phyloP scores from a whole-genome alignment of 1,140 invertebrate genomes.

The Anoplophora glabripennis region DNA sequence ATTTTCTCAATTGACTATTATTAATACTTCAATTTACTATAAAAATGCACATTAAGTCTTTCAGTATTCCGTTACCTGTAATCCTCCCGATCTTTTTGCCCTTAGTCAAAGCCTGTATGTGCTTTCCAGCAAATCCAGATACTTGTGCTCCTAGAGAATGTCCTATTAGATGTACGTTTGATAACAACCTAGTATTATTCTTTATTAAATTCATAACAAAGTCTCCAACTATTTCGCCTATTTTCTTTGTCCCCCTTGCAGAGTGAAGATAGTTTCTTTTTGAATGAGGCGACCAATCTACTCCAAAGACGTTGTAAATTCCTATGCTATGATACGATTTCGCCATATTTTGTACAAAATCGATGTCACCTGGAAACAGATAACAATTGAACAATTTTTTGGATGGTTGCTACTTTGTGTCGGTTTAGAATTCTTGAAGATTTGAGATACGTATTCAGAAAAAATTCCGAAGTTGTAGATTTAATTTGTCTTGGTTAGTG shows the following conservation, averaged over 20 bases:
- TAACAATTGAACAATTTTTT: no score
- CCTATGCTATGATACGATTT: constrained; percentile 22
- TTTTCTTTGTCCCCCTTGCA: constrained; percentile 20
- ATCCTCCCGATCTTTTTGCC: constrained; percentile 57
- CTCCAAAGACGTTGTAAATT: constrained; percentile 23
- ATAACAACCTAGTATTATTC: constrained; percentile 19
- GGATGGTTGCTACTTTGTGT: no score
- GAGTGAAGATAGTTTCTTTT: constrained; percentile 24
- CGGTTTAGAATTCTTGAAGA: no score
- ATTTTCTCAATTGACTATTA: no score
- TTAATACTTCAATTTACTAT: no score
- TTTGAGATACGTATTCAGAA: no score
- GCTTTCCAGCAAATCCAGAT: constrained; percentile 55
- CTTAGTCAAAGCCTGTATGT: constrained; percentile 35
- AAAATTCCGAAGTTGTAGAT: no score
- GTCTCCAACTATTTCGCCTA: constrained; percentile 25
- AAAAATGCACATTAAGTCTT: not conserved
- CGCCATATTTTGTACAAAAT: constrained; percentile 22
- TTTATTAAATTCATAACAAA: constrained; percentile 46
- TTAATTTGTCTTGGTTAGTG: no score
- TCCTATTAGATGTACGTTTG: constrained; percentile 55
- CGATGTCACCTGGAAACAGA: constrained; percentile 10
- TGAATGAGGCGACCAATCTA: constrained; percentile 29
- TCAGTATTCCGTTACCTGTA: constrained; percentile 40
- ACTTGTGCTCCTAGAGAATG: constrained; percentile 61